Evolutionary conservation across 2,888 invertebrate genomes (phyloP), one percentile per base, ranked within the genome.

Genomic region (Dryobotodes eremita): DNA sequence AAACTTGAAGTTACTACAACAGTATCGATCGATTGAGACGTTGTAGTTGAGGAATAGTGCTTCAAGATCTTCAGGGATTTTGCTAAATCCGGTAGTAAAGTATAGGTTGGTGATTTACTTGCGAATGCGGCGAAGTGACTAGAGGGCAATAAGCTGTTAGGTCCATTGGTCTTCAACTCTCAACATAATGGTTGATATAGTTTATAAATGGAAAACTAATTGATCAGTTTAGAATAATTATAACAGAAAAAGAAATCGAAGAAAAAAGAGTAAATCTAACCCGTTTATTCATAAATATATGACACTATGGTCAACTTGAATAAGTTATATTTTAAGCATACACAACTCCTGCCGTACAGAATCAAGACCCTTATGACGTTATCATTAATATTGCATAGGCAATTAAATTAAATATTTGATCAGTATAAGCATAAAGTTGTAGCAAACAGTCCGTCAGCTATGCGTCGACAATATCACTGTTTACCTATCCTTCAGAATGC

Each of bases 381-480:
- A 48, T 71, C 62, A 76, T 83, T 70, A 83, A 86, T 82, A 82
- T 71, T 86, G 82, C 71, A 82, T 46, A 57, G n/a, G 68, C 71
- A 82, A 82, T 72, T 72, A 62, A 65, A 72, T 86, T 31, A 82
- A 82, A 71, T 83, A 83, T 86, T 83, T 83, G 76, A 48, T 62
- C 70, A 76, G 65, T 59, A 65, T 68, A 53, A n/a, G 64, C 73
- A 55, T 76, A 68, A 55, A 82, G 42, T 71, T 74, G 50, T 81
- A 59, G 75, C 71, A 66, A 61, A 78, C 76, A 78, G 80, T 59
- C 75, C 76, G 86, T 89, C 89, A 88, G 90, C 89, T 90, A 89
- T 89, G 90, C 89, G 89, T 90, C 88, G 78, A 89, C 87, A 87
- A 84, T 90, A 87, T 84, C 66, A 64, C 77, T 88, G 90, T 91